These are phyloP conservation scores for Parapsyche elsis DNA, from an alignment of 1,140 invertebrate species.

Conservation along the genomic window DNA sequence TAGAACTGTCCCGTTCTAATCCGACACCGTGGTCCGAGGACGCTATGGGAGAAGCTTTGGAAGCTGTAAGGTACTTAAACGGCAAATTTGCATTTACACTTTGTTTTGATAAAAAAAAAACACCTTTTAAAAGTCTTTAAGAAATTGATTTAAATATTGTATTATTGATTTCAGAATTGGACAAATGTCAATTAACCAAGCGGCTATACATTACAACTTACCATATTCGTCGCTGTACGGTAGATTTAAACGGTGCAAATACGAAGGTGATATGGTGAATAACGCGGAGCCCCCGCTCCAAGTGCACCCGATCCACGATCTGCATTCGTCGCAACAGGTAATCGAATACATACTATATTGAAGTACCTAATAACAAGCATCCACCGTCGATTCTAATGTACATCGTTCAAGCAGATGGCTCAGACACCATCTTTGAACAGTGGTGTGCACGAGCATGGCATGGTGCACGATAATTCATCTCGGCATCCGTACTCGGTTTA, in stretches of 20 bases:
- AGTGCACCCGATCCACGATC: slow-evolving; percentile 41
- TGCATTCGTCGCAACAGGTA: slow-evolving; percentile 47
- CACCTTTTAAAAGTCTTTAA: too few relatives aligned
- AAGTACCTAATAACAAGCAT: not conserved
- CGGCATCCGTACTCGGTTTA: slow-evolving; percentile 50
- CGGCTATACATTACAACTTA: slow-evolving; percentile 90
- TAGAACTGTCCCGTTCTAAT: slow-evolving; percentile 85
- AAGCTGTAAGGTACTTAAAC: slow-evolving; percentile 79
- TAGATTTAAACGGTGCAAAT: slow-evolving; percentile 83
- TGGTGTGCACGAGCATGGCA: slow-evolving; percentile 41
- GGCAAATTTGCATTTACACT: not conserved
- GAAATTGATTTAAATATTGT: too few relatives aligned
- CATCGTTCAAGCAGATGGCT: slow-evolving; percentile 21
- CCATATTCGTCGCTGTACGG: slow-evolving; percentile 91
- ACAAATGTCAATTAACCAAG: slow-evolving; percentile 93
- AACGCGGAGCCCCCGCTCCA: slow-evolving; percentile 36
- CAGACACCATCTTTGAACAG: slow-evolving; percentile 16
- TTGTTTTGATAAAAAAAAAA: too few relatives aligned
- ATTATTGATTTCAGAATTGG: slow-evolving; percentile 73
- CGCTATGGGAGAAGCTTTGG: slow-evolving; percentile 88
- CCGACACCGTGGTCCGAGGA: slow-evolving; percentile 91
- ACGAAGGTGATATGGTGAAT: slow-evolving; percentile 57
- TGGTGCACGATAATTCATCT: slow-evolving; percentile 29
- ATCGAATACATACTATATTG: not conserved
- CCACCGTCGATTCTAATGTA: not conserved